Evolutionary conservation across 2,888 invertebrate genomes (phyloP).

Genomic region (Cheiracanthium punctorium): DNA sequence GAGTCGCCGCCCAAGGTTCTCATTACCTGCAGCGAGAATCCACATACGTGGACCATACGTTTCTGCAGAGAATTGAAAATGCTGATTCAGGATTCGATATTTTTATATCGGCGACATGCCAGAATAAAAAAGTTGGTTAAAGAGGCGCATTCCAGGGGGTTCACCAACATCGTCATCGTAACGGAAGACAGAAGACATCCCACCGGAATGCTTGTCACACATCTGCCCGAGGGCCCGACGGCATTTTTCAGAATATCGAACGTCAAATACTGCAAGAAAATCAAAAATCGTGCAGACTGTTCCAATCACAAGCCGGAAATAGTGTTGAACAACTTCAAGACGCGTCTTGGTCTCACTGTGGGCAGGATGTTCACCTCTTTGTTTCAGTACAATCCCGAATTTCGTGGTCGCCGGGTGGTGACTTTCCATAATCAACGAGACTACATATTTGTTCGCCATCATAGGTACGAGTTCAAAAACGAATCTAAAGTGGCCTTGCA

Average conservation of each 20-base stretch:
- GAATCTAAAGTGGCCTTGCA: conserved; percentile 83
- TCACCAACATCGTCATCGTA: conserved; percentile 91
- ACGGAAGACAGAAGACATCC: conserved; percentile 96
- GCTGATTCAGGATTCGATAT: conserved; percentile 93
- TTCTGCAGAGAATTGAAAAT: conserved; percentile 93
- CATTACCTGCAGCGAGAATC: conserved; percentile 96
- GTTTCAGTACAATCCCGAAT: conserved; percentile 97
- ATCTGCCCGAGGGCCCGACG: conserved; percentile 97
- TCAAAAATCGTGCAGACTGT: conserved; percentile 78
- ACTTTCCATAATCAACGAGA: conserved; percentile 99
- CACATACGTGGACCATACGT: conserved; percentile 88
- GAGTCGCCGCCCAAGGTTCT: conserved; percentile 94
- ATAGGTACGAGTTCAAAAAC: conserved; percentile 90
- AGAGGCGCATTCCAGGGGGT: conserved; percentile 85
- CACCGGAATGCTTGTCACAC: conserved; percentile 90
- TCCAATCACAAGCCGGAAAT: conserved; percentile 94
- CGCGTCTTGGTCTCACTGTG: conserved; percentile 91
- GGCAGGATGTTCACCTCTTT: conserved; percentile 94
- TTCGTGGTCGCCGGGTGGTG: conserved; percentile 92
- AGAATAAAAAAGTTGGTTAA: conserved; percentile 94
- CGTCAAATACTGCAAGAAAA: conserved; percentile 90
- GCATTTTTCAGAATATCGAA: conserved; percentile 96
- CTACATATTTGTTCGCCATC: conserved; percentile 98
- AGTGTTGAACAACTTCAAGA: conserved; percentile 95
- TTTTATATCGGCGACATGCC: conserved; percentile 89